phyloP scores from a whole-genome alignment of 2,888 invertebrate genomes.

The Scrobipalpa costella region DNA sequence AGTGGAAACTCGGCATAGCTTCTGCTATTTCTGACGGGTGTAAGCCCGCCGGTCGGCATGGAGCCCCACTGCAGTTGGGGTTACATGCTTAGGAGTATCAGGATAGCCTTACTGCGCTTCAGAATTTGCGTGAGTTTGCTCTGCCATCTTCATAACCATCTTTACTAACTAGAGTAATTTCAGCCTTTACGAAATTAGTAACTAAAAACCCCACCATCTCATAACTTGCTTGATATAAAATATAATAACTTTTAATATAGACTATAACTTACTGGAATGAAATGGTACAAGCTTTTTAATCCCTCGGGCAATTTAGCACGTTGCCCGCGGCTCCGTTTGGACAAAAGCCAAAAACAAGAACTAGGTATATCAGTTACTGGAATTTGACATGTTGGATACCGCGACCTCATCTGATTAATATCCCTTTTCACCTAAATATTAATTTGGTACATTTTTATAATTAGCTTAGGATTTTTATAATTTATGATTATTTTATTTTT shows the following conservation, averaged over 20 bases:
- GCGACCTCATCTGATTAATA: slow-evolving; percentile 24
- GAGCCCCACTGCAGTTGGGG: slow-evolving; percentile 55
- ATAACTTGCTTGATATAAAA: slow-evolving; percentile 25
- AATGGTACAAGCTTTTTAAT: slow-evolving; percentile 25
- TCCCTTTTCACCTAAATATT: background rate
- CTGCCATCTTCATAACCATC: background rate
- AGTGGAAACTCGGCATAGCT: slow-evolving; percentile 67
- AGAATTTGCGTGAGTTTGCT: slow-evolving; percentile 39
- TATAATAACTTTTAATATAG: slow-evolving; percentile 14
- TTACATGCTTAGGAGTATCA: slow-evolving; percentile 53
- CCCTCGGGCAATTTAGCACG: slow-evolving; percentile 41
- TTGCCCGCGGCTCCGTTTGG: slow-evolving; percentile 46
- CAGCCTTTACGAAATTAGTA: background rate
- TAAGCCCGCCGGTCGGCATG: slow-evolving; percentile 52
- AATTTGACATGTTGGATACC: slow-evolving; percentile 37
- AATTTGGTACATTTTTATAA: background rate
- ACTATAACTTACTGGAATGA: background rate
- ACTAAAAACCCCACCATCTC: background rate
- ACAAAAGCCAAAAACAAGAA: slow-evolving; percentile 47
- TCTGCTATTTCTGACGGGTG: slow-evolving; percentile 68
- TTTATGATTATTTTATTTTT: no score
- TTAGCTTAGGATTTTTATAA: no score
- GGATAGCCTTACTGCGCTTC: slow-evolving; percentile 39
- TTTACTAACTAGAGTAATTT: background rate
- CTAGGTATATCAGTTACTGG: slow-evolving; percentile 37